Conservation (phyloP, 30 jellyfish, hydroid and myxozoan species). For the Catostylus mosaicus region DNA sequence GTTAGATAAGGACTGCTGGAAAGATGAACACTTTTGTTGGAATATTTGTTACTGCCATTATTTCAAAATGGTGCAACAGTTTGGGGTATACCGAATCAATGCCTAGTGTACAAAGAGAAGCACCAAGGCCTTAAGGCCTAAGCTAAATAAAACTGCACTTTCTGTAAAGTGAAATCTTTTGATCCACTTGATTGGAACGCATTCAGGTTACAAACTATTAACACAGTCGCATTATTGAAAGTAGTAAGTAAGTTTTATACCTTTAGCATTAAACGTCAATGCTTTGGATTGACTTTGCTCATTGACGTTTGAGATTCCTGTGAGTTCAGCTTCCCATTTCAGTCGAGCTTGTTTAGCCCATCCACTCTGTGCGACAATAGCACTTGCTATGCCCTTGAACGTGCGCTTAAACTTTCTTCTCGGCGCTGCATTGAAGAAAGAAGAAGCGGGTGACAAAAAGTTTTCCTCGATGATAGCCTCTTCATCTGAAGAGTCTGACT, state of each 20-base stretch:
- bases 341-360: constrained; percentile 34
- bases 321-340: constrained; percentile 36
- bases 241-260: neutral
- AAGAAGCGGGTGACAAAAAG: neutral
- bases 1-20: too few relatives aligned
- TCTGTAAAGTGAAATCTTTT: too few relatives aligned
- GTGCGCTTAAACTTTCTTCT: constrained; percentile 3
- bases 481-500: neutral
- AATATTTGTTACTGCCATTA: too few relatives aligned
- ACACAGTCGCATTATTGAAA: too few relatives aligned
- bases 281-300: constrained; percentile 4
- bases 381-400: constrained; percentile 46
- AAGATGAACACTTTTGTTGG: too few relatives aligned
- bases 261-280: constrained; percentile 43
- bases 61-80: too few relatives aligned
- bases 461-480: neutral
- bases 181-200: too few relatives aligned
- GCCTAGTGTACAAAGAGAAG: too few relatives aligned
- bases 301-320: neutral
- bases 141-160: too few relatives aligned
- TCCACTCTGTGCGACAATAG: constrained; percentile 41
- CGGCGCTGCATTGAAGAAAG: neutral
- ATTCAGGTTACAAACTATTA: too few relatives aligned
- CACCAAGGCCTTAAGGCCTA: too few relatives aligned
- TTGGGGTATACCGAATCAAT: too few relatives aligned